phyloP scores from a whole-genome alignment of 2,888 invertebrate species.

The Acanthosepion esculentum region DNA sequence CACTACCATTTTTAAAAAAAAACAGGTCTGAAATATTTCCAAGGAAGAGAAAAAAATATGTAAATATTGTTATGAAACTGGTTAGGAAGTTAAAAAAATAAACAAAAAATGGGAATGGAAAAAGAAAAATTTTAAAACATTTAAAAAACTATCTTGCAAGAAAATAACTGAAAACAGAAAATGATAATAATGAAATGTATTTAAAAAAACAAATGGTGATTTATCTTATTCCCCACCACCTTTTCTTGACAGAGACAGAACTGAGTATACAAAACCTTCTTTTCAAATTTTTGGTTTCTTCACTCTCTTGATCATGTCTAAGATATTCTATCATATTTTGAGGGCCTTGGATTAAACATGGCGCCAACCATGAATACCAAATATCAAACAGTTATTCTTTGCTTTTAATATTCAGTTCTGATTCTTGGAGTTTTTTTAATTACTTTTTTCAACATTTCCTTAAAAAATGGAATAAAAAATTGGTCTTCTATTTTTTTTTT shows the following conservation, averaged over 20 bases:
- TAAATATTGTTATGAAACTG: background rate
- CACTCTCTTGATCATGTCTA: background rate
- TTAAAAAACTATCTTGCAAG: background rate
- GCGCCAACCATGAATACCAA: conserved; percentile 33
- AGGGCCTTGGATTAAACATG: background rate
- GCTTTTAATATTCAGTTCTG: background rate
- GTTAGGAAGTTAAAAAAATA: background rate
- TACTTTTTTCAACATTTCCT: background rate
- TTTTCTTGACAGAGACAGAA: conserved; percentile 8
- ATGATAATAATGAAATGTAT: conserved; percentile 14
- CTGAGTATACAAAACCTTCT: background rate
- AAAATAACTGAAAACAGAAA: background rate
- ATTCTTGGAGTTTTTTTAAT: background rate
- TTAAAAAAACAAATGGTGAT: conserved; percentile 19
- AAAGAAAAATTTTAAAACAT: background rate
- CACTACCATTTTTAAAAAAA: background rate
- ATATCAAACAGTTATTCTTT: background rate
- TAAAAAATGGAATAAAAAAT: background rate
- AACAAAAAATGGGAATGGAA: background rate
- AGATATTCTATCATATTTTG: conserved; percentile 33
- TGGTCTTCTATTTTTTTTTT: background rate
- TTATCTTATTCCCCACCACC: background rate
- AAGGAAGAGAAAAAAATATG: background rate
- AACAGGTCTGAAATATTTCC: background rate
- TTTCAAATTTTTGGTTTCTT: background rate